phyloP scores from a whole-genome alignment of 2,888 invertebrate species.

The Pachliopta kotzebuea region DNA sequence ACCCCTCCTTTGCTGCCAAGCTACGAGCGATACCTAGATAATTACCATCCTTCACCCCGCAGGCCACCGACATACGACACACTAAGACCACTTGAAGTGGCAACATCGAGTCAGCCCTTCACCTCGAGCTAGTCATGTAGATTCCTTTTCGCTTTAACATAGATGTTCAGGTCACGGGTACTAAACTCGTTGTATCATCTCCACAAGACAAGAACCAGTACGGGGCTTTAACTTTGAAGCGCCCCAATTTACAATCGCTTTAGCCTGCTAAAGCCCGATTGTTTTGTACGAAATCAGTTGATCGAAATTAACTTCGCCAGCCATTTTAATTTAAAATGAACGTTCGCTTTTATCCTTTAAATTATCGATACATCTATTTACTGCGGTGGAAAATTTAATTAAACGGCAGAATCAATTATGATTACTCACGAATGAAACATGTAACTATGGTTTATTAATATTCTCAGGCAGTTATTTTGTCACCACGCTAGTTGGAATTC shows the following conservation, averaged over 20 bases:
- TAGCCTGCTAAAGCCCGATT: constrained; percentile 48
- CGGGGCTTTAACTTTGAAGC: constrained; percentile 47
- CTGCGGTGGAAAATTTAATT: constrained; percentile 45
- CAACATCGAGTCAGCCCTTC: too few relatives aligned
- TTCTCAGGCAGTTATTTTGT: constrained; percentile 22
- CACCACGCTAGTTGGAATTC: constrained; percentile 8
- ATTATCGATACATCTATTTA: constrained; percentile 51
- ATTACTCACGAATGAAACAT: constrained; percentile 28
- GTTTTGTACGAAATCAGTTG: constrained; percentile 58
- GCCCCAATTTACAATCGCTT: constrained; percentile 71
- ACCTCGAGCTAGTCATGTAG: too few relatives aligned
- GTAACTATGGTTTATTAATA: constrained; percentile 26
- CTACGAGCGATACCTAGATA: too few relatives aligned
- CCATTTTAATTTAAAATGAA: constrained; percentile 56
- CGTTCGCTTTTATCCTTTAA: constrained; percentile 53
- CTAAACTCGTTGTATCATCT: too few relatives aligned
- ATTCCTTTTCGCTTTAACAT: too few relatives aligned
- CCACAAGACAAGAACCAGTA: too few relatives aligned
- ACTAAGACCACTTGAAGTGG: too few relatives aligned
- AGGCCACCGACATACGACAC: too few relatives aligned
- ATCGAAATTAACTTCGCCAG: constrained; percentile 53
- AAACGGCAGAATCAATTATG: constrained; percentile 33
- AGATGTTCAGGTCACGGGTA: too few relatives aligned
- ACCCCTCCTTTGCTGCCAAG: too few relatives aligned
- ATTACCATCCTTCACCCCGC: too few relatives aligned